These are phyloP conservation scores for Myoxocephalus aenaeus DNA, from an alignment of 2,797 vertebrate species.

Conservation along the genomic window DNA sequence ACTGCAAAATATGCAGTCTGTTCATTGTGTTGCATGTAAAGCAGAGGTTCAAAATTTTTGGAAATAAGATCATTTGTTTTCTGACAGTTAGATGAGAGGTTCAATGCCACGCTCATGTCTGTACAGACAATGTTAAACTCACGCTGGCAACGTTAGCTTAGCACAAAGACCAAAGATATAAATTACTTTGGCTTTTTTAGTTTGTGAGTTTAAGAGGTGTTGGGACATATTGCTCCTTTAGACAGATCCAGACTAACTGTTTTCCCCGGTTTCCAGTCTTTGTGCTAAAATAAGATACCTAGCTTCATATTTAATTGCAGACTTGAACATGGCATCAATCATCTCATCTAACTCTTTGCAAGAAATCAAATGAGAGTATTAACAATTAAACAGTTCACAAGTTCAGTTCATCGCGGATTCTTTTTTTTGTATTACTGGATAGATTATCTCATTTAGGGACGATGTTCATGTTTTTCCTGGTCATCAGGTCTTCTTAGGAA, in stretches of 20 bases:
- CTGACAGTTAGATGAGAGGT: neutral
- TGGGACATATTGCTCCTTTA: neutral
- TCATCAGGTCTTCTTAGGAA: neutral
- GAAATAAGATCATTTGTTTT: neutral
- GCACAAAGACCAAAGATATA: neutral
- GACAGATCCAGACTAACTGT: no score
- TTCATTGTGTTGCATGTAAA: neutral
- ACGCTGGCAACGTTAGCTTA: neutral
- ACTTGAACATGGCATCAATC: neutral
- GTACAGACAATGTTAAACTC: neutral
- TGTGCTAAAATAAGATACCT: neutral
- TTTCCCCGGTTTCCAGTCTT: neutral
- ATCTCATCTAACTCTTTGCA: neutral
- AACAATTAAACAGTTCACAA: neutral
- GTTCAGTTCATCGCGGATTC: no score
- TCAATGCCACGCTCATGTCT: neutral
- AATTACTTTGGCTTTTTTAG: neutral
- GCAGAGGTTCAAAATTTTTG: neutral
- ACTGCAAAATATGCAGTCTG: neutral
- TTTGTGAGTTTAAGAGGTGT: neutral
- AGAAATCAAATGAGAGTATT: neutral
- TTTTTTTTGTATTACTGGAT: neutral
- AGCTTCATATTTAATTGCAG: neutral
- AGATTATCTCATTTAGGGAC: neutral
- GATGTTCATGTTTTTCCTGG: neutral